phyloP scores from a whole-genome alignment of 2,113 vertebrate species.

The Trachemys scripta region DNA sequence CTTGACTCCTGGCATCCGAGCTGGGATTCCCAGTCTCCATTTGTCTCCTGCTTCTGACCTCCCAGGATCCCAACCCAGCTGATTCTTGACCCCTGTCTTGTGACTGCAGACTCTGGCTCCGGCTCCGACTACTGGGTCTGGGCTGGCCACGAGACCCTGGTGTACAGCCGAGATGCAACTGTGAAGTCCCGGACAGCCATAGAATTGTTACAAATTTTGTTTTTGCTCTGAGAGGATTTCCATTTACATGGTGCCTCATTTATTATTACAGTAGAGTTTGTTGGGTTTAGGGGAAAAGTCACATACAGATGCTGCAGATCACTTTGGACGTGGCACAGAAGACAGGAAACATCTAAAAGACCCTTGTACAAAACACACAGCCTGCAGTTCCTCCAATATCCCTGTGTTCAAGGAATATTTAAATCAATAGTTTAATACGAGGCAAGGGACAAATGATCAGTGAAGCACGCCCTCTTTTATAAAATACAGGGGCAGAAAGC shows the following conservation, averaged over 20 bases:
- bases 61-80: no score
- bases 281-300: background rate
- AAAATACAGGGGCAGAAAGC: background rate
- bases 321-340: conserved; percentile 31
- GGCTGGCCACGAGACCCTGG: background rate
- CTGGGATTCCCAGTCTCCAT: background rate
- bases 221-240: fast-evolving
- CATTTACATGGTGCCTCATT: fast-evolving
- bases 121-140: background rate
- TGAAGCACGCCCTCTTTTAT: background rate
- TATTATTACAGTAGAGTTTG: fast-evolving
- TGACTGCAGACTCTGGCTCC: background rate
- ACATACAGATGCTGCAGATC: fast-evolving
- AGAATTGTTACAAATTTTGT: background rate
- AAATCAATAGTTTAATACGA: conserved; percentile 26
- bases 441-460: background rate
- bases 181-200: background rate
- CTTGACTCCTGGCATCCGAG: background rate
- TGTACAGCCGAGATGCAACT: background rate
- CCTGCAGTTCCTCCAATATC: background rate
- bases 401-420: background rate
- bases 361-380: conserved; percentile 19
- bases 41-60: background rate
- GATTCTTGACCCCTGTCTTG: no score
- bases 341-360: background rate